These are phyloP conservation scores for Alviniconcha marisindica DNA, from an alignment of 1,140 invertebrate species.

Conservation along the genomic window DNA sequence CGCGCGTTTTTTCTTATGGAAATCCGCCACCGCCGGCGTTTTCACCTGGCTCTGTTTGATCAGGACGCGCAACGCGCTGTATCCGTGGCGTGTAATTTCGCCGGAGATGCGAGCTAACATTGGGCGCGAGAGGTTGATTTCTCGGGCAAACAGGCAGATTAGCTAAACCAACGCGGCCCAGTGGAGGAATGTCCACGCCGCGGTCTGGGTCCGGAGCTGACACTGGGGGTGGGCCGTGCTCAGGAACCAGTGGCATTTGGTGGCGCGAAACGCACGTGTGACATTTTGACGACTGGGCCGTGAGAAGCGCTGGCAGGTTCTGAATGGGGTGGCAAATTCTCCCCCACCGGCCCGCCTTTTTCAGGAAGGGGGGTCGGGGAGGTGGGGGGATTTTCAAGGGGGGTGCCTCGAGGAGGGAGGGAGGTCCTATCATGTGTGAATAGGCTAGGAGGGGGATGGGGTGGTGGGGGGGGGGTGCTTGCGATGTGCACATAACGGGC, in stretches of 20 bases:
- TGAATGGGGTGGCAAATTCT: no score
- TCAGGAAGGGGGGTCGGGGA: no score
- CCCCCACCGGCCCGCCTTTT: no score
- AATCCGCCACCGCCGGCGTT: neutral
- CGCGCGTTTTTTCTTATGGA: neutral
- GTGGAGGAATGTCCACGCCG: constrained; percentile 22
- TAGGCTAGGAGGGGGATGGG: no score
- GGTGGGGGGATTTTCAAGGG: no score
- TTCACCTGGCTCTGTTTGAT: constrained; percentile 36
- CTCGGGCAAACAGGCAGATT: constrained; percentile 36
- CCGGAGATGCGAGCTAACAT: constrained; percentile 35
- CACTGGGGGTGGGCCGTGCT: no score
- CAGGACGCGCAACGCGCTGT: neutral
- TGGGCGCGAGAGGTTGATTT: constrained; percentile 11
- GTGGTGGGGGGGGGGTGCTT: no score
- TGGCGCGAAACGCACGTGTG: constrained; percentile 20
- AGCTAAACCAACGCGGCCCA: constrained; percentile 39
- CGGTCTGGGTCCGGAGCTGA: neutral
- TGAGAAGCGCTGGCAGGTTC: no score
- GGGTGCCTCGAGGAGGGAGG: no score
- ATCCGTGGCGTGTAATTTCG: constrained; percentile 35
- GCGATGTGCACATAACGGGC: no score
- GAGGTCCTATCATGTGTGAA: no score
- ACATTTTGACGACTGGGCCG: no score
- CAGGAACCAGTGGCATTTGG: neutral